Conservation (phyloP, 1,140 invertebrate genomes). For the Brachionus asplanchnoidis region DNA sequence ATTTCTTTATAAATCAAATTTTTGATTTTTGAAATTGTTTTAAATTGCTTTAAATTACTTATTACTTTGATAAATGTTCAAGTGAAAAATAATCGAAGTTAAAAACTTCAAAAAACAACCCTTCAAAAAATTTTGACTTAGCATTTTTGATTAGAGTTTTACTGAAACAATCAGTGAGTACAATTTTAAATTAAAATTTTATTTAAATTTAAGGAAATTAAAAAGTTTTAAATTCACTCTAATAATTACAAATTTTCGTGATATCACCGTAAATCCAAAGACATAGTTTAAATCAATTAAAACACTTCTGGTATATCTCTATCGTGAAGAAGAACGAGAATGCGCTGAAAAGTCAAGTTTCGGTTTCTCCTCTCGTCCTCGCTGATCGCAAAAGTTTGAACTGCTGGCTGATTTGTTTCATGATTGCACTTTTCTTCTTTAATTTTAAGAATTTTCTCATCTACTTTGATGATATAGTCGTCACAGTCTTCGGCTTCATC, state of each 20-base stretch:
- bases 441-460: conserved; percentile 1
- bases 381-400: not conserved
- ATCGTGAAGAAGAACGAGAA: not conserved
- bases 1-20: no score
- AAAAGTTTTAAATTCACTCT: not conserved
- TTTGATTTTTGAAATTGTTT: no score
- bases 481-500: not conserved
- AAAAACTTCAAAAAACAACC: no score
- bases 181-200: not conserved
- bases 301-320: not conserved
- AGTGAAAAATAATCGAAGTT: no score
- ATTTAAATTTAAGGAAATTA: not conserved
- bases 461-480: not conserved
- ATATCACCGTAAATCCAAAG: not conserved
- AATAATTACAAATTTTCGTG: not conserved
- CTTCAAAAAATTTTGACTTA: no score
- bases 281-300: not conserved
- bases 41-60: no score
- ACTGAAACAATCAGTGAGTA: not conserved
- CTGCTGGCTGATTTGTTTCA: not conserved
- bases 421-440: not conserved
- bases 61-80: no score
- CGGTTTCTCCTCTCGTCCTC: not conserved
- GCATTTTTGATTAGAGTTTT: not conserved
- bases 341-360: not conserved